Percentiles rank a stretch among this genome's conserved stretches.
These are phyloP conservation scores for Hydrozoanthus tunicans DNA, from an alignment of 64 coral and sea anemone species.

Conservation along the genomic window DNA sequence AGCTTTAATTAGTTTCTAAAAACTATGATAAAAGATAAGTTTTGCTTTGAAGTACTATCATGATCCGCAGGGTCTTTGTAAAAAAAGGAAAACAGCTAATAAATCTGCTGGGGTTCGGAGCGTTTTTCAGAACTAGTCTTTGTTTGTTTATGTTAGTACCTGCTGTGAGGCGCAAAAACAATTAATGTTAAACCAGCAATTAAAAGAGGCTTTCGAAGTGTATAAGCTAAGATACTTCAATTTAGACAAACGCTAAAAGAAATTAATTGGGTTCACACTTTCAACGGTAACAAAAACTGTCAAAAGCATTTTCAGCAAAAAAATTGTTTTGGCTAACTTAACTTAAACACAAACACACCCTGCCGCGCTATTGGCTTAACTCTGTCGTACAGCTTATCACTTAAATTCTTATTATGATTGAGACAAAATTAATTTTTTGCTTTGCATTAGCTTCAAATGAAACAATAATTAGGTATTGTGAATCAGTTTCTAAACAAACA, in stretches of 20 bases:
- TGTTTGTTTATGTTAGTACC: constrained; percentile 14
- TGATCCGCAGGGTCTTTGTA: not conserved
- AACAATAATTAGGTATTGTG: too few relatives aligned
- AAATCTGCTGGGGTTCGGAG: not conserved
- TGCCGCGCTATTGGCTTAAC: not conserved
- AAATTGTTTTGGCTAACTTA: not conserved
- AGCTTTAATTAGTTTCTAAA: not conserved
- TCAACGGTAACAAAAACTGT: not conserved
- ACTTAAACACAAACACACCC: not conserved
- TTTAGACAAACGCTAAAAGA: not conserved
- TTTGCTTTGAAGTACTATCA: not conserved
- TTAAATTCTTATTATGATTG: not conserved
- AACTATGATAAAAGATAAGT: too few relatives aligned
- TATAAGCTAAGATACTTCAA: not conserved
- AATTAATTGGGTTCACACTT: not conserved
- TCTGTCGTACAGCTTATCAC: not conserved
- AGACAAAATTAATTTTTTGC: not conserved
- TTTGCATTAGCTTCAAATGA: too few relatives aligned
- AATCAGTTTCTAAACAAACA: too few relatives aligned
- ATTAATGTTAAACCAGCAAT: not conserved
- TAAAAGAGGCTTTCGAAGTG: not conserved
- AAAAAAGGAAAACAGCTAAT: not conserved
- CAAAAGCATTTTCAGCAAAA: not conserved
- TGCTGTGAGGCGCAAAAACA: not conserved
- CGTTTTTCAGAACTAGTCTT: not conserved